These are phyloP conservation scores for Epinephelus lanceolatus DNA, from an alignment of 2,113 vertebrate genomes.

Conservation along the genomic window DNA sequence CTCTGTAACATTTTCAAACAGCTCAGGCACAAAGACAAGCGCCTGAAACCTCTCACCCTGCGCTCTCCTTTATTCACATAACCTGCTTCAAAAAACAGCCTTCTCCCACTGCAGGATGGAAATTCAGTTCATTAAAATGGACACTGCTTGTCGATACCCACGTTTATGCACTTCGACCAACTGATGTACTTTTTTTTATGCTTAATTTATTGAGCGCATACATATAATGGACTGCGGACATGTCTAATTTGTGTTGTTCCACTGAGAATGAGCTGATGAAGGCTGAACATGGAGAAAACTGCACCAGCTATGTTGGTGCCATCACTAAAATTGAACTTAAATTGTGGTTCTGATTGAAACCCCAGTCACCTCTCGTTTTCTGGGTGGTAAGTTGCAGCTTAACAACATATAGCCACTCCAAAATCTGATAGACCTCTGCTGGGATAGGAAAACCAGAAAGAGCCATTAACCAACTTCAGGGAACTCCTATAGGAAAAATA, in stretches of 20 bases:
- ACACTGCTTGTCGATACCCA: neutral
- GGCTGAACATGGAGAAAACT: neutral
- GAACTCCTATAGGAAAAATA: neutral
- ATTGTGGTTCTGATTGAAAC: neutral
- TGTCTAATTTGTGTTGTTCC: neutral
- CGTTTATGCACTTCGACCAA: neutral
- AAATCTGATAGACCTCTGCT: neutral
- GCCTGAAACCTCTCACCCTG: neutral
- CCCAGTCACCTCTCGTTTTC: neutral
- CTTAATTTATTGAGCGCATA: conserved; percentile 5
- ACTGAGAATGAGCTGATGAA: neutral
- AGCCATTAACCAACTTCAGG: neutral
- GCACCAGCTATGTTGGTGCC: neutral
- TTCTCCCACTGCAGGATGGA: conserved; percentile 10
- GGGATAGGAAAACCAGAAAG: neutral
- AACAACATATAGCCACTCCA: neutral
- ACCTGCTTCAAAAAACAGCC: conserved; percentile 2
- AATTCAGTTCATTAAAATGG: conserved; percentile 41
- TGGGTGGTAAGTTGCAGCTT: neutral
- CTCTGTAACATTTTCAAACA: neutral
- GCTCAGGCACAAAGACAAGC: neutral
- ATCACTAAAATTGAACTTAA: neutral
- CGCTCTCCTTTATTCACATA: neutral
- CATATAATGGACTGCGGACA: conserved; percentile 4
- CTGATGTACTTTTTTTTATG: conserved; percentile 9